phyloP scores from a whole-genome alignment of 2,888 invertebrate species.

The Drosophila hawaiiensis region DNA sequence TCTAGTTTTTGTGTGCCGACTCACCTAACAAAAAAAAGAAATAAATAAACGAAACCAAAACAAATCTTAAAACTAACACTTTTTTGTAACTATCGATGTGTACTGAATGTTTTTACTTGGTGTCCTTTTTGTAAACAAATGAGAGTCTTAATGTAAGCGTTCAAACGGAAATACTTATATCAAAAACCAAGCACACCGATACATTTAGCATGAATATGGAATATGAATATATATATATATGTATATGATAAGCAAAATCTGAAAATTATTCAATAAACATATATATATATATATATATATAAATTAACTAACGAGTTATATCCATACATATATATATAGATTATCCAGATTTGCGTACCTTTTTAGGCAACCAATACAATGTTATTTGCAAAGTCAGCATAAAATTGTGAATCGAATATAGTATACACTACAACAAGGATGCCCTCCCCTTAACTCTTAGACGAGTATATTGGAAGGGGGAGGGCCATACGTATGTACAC shows the following conservation, averaged over 20 bases:
- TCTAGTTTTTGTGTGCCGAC: constrained; percentile 3
- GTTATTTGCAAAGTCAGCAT: constrained; percentile 38
- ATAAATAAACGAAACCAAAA: background rate
- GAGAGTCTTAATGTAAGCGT: constrained; percentile 47
- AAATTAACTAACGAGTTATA: constrained; percentile 40
- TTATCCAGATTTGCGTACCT: constrained; percentile 71
- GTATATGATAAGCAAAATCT: constrained; percentile 13
- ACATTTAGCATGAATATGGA: constrained; percentile 65
- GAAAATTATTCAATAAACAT: constrained; percentile 6
- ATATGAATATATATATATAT: constrained; percentile 26
- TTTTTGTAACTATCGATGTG: constrained; percentile 59
- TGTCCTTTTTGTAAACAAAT: constrained; percentile 57
- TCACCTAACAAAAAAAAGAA: constrained; percentile 1
- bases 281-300: background rate
- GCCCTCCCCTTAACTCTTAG: background rate
- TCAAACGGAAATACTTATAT: constrained; percentile 63
- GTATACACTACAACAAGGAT: constrained; percentile 7
- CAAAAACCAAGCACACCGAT: constrained; percentile 79
- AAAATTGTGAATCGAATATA: constrained; percentile 27
- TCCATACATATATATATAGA: constrained; percentile 22
- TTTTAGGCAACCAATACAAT: constrained; percentile 66
- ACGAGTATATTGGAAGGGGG: background rate
- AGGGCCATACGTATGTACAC: constrained; percentile 18
- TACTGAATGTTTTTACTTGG: constrained; percentile 74
- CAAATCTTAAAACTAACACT: constrained; percentile 18